A percentile compares a stretch with the other conserved stretches of the same genome.
phyloP scores from a whole-genome alignment of 2,113 vertebrate species.

The Acanthochromis polyacanthus region DNA sequence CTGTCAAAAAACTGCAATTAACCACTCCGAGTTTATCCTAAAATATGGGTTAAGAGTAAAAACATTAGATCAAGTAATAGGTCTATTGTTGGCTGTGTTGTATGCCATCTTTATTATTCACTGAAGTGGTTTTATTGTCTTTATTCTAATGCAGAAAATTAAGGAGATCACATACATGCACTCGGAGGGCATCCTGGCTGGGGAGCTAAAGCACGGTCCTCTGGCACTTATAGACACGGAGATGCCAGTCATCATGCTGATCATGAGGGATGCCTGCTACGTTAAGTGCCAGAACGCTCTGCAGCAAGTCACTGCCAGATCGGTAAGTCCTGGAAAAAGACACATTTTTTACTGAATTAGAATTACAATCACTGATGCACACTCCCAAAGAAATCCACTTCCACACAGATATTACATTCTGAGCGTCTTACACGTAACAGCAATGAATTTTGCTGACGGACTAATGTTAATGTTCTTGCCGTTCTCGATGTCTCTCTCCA shows the following conservation, averaged over 20 bases:
- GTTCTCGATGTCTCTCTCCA: conserved; percentile 5
- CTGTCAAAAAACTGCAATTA: background rate
- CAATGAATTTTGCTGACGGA: background rate
- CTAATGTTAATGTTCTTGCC: background rate
- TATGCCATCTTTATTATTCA: background rate
- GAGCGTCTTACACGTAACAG: background rate
- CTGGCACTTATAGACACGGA: conserved; percentile 94
- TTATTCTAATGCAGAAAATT: conserved; percentile 90
- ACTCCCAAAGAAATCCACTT: background rate
- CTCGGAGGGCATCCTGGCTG: conserved; percentile 96
- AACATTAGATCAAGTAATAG: background rate
- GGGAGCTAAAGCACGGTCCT: conserved; percentile 96
- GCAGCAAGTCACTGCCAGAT: conserved; percentile 94
- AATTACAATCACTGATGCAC: background rate
- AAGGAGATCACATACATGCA: conserved; percentile 99
- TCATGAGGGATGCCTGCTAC: conserved; percentile 95
- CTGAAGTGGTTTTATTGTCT: background rate
- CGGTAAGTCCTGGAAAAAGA: conserved; percentile 81
- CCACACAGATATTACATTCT: background rate
- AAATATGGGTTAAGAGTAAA: background rate
- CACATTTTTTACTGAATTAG: background rate
- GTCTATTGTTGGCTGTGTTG: background rate
- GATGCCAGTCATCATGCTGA: conserved; percentile 98
- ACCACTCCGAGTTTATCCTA: background rate
- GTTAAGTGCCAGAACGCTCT: conserved; percentile 96